phyloP scores from a whole-genome alignment of 2,113 vertebrate genomes.

The Collichthys lucidus region DNA sequence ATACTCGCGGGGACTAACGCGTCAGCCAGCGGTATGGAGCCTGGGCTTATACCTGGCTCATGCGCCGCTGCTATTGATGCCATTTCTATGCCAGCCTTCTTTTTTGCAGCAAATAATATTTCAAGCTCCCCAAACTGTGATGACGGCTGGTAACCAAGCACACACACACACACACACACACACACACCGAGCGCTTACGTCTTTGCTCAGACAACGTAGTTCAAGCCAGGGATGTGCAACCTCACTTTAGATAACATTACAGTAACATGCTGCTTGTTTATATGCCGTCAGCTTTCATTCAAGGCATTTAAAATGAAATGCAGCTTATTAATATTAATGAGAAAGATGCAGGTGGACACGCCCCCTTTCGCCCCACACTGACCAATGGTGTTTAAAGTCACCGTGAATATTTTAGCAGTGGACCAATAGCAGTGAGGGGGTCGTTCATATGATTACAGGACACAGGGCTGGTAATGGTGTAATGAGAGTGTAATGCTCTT shows the following conservation, averaged over 20 bases:
- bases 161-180: slow-evolving; percentile 6
- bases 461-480: slow-evolving; percentile 1
- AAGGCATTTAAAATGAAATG: slow-evolving; percentile 31
- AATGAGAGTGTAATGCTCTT: slow-evolving; percentile 29
- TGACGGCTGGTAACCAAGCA: slow-evolving; percentile 25
- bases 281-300: too few relatives aligned
- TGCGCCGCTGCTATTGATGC: slow-evolving; percentile 75
- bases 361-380: neutral
- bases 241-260: neutral
- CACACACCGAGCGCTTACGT: neutral
- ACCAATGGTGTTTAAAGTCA: slow-evolving; percentile 46
- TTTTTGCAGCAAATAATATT: slow-evolving; percentile 11
- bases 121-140: slow-evolving; percentile 27
- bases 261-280: neutral
- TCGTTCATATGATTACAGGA: slow-evolving; percentile 69
- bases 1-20: slow-evolving; percentile 92
- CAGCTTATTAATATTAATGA: slow-evolving; percentile 55
- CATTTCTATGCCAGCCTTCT: slow-evolving; percentile 75
- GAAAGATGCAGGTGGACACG: neutral
- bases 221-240: neutral
- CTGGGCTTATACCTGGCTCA: slow-evolving; percentile 75
- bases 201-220: too few relatives aligned
- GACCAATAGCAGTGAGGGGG: slow-evolving; percentile 62
- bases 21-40: slow-evolving; percentile 77
- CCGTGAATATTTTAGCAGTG: neutral